A percentile compares a stretch with the other conserved stretches of the same genome.
phyloP scores from a whole-genome alignment of 2,113 vertebrate species.

The Entomyzon cyanotis region DNA sequence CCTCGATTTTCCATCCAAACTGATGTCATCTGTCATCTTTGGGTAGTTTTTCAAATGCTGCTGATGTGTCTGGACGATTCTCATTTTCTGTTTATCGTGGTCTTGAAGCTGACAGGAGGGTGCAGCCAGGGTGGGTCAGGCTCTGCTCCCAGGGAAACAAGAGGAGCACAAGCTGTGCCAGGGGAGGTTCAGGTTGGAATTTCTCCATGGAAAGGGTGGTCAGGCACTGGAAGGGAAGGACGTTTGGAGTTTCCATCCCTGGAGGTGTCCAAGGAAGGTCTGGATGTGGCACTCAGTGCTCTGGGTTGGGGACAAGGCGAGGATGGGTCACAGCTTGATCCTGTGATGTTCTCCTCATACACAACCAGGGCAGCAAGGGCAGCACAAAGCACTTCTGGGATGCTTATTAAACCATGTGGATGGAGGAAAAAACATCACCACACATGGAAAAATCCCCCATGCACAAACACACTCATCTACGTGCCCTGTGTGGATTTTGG shows the following conservation, averaged over 20 bases:
- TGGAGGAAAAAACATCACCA: rapidly evolving
- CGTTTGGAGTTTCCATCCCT: neutral
- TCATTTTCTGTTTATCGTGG: neutral
- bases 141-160: neutral
- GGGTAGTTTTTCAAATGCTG: neutral
- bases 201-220: neutral
- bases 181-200: neutral
- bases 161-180: neutral
- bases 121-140: neutral
- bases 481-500: neutral
- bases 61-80: neutral
- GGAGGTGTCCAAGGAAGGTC: neutral
- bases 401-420: rapidly evolving
- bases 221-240: neutral
- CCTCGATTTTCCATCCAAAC: neutral
- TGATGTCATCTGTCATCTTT: neutral
- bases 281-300: neutral
- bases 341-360: neutral
- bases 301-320: neutral
- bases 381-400: rapidly evolving
- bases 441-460: neutral
- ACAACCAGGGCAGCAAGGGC: neutral
- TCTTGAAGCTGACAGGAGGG: neutral
- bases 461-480: rapidly evolving
- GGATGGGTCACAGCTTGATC: too few relatives aligned